Evolutionary conservation across 2,888 invertebrate species (phyloP).

Genomic region (Augochlorella aurata): DNA sequence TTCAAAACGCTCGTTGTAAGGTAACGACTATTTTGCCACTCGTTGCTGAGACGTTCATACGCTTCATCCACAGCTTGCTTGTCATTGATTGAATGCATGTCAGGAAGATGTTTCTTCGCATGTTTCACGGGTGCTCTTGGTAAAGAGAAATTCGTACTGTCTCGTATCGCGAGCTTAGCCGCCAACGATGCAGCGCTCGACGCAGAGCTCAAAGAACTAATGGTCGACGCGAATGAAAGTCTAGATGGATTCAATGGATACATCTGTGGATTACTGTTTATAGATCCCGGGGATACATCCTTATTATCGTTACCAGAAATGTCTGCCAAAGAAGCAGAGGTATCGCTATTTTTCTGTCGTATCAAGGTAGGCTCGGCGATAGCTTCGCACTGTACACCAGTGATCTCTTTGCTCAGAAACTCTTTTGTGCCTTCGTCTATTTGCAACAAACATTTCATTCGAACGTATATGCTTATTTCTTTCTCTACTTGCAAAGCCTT

Average conservation of each 20-base stretch:
- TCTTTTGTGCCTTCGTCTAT: constrained; percentile 76
- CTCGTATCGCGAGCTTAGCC: constrained; percentile 58
- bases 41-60: constrained; percentile 68
- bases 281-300: constrained; percentile 77
- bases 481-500: constrained; percentile 71
- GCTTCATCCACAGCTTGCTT: constrained; percentile 63
- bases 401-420: constrained; percentile 71
- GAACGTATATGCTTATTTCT: constrained; percentile 73
- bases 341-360: constrained; percentile 68
- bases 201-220: constrained; percentile 74
- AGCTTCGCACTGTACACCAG: constrained; percentile 72
- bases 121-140: constrained; percentile 74
- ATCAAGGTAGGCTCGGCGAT: constrained; percentile 47
- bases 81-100: constrained; percentile 36
- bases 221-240: constrained; percentile 73
- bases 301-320: constrained; percentile 78
- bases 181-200: constrained; percentile 76
- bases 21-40: constrained; percentile 75
- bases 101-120: constrained; percentile 61
- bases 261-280: constrained; percentile 73
- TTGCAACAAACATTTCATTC: constrained; percentile 73
- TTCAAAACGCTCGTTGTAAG: constrained; percentile 69
- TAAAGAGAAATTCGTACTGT: constrained; percentile 67
- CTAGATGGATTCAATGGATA: constrained; percentile 70
- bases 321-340: constrained; percentile 74